These are phyloP conservation scores for Notolepis coatsorum DNA, from an alignment of 2,797 vertebrate species.

Conservation along the genomic window DNA sequence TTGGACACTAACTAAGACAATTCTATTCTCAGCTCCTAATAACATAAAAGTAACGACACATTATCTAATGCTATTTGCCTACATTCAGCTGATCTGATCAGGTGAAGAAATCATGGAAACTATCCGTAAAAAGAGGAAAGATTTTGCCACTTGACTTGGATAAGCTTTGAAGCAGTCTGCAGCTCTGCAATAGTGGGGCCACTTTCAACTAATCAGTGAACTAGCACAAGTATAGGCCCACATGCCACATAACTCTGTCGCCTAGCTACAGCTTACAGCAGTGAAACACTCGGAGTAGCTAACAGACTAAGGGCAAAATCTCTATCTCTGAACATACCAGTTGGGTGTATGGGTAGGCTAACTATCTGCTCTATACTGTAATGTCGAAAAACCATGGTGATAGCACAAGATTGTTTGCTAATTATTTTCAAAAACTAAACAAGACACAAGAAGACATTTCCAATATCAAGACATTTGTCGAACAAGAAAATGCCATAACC, in stretches of 20 bases:
- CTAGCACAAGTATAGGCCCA: constrained; percentile 44
- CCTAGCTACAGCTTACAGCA: constrained; percentile 77
- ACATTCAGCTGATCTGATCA: background rate
- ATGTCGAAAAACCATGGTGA: no score
- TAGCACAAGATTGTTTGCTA: no score
- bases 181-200: background rate
- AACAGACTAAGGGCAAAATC: constrained; percentile 46
- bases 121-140: no score
- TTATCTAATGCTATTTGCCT: background rate
- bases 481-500: background rate
- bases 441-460: no score
- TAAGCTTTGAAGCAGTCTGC: background rate
- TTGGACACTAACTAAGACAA: no score
- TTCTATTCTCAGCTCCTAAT: background rate
- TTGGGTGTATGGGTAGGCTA: no score
- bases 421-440: no score
- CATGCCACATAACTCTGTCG: constrained; percentile 75
- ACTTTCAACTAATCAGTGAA: background rate
- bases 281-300: constrained; percentile 56
- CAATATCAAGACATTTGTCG: background rate
- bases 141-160: no score
- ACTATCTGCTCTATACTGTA: no score
- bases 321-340: no score
- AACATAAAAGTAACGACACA: background rate
- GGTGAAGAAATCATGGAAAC: background rate